These are phyloP conservation scores for Porites rus DNA, from an alignment of 92 coral and sea anemone genomes.

Conservation along the genomic window DNA sequence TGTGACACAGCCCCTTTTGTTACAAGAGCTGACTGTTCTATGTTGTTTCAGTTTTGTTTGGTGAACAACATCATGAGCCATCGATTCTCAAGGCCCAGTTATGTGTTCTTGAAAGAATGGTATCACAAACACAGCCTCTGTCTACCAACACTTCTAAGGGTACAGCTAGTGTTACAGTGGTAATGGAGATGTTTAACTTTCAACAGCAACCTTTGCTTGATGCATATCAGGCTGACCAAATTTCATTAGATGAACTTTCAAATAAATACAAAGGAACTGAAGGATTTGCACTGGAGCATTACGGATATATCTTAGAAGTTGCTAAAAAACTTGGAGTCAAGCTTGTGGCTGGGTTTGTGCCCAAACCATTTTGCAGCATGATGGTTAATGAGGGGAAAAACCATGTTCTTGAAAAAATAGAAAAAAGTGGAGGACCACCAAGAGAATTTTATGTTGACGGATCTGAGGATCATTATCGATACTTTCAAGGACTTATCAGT, in stretches of 20 bases:
- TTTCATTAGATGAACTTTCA: constrained; percentile 70
- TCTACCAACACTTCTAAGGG: constrained; percentile 15
- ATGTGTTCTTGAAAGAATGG: constrained; percentile 86
- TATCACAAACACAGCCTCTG: constrained; percentile 54
- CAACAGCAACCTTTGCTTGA: constrained; percentile 78
- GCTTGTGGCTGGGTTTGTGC: constrained; percentile 78
- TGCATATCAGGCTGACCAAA: constrained; percentile 68
- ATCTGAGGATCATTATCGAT: constrained; percentile 78
- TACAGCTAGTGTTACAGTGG: constrained; percentile 45
- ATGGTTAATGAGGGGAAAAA: constrained; percentile 72
- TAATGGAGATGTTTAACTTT: constrained; percentile 85
- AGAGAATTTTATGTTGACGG: constrained; percentile 73
- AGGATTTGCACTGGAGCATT: constrained; percentile 73
- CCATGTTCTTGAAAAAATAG: constrained; percentile 48
- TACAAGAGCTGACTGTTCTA: background rate
- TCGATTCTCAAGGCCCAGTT: constrained; percentile 82
- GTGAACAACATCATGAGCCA: constrained; percentile 81
- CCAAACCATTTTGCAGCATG: constrained; percentile 66
- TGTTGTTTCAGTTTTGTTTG: constrained; percentile 79
- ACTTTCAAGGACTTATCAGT: constrained; percentile 83
- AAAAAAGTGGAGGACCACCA: constrained; percentile 61
- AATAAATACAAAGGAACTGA: constrained; percentile 72
- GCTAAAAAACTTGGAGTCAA: constrained; percentile 74
- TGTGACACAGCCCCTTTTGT: too few relatives aligned
- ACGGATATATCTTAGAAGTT: constrained; percentile 72